Percentiles rank a stretch among this genome's conserved stretches.
These are phyloP conservation scores for Morpho deidamia DNA, from an alignment of 2,888 invertebrate species.

Conservation along the genomic window DNA sequence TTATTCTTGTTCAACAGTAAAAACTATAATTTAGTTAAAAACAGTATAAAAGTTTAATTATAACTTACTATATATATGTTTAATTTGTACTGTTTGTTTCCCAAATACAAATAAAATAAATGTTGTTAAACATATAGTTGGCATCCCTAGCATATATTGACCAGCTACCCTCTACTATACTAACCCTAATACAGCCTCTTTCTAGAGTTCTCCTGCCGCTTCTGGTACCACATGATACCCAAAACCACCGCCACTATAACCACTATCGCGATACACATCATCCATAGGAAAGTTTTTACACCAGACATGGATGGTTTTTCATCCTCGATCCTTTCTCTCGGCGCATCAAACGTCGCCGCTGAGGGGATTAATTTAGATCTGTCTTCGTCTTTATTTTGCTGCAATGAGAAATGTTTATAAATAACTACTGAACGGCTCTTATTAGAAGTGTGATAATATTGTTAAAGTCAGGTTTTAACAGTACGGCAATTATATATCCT, in stretches of 20 bases:
- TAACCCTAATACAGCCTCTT: slow-evolving; percentile 84
- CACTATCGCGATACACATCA: slow-evolving; percentile 90
- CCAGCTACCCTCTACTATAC: not conserved
- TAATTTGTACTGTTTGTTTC: too few relatives aligned
- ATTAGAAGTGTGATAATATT: too few relatives aligned
- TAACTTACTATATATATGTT: too few relatives aligned
- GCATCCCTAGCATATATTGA: not conserved
- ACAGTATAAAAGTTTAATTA: too few relatives aligned
- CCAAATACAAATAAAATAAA: too few relatives aligned
- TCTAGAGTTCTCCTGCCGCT: slow-evolving; percentile 91
- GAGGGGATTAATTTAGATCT: slow-evolving; percentile 91
- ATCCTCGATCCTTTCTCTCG: slow-evolving; percentile 94
- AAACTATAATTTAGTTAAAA: too few relatives aligned
- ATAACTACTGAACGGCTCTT: too few relatives aligned
- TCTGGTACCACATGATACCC: slow-evolving; percentile 95
- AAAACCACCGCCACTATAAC: slow-evolving; percentile 90
- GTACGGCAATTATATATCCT: too few relatives aligned
- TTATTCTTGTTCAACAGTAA: too few relatives aligned
- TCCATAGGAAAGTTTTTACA: slow-evolving; percentile 92
- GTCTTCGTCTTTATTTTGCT: slow-evolving; percentile 83
- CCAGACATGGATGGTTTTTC: slow-evolving; percentile 93
- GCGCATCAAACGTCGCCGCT: slow-evolving; percentile 93
- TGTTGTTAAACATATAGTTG: too few relatives aligned
- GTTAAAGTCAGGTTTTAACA: too few relatives aligned
- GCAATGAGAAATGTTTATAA: slow-evolving; percentile 30